Evolutionary conservation across 2,888 invertebrate genomes (phyloP).

Genomic region (Halictus ligatus): DNA sequence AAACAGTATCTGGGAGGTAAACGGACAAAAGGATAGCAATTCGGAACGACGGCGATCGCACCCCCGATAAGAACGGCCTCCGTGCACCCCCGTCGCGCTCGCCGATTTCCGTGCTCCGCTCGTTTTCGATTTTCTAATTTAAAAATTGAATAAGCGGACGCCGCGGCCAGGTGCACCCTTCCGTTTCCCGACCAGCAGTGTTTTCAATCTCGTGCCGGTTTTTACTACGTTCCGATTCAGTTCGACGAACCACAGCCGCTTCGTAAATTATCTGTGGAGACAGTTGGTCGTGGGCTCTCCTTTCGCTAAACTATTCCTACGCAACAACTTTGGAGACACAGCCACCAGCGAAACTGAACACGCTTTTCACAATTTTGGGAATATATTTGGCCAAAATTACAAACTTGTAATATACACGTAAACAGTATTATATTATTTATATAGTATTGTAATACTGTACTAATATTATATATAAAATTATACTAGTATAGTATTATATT

Average conservation of each 20-base stretch:
- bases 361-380: neutral
- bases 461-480: no score
- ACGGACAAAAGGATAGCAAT: constrained; percentile 42
- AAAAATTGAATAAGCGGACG: constrained; percentile 36
- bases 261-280: neutral
- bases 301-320: neutral
- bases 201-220: neutral
- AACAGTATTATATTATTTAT: no score
- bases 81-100: constrained; percentile 20
- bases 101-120: constrained; percentile 39
- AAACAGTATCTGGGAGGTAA: constrained; percentile 58
- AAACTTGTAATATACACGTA: no score
- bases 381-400: no score
- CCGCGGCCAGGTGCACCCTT: neutral
- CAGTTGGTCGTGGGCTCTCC: neutral
- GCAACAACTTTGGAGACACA: neutral
- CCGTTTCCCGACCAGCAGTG: neutral
- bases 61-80: constrained; percentile 41
- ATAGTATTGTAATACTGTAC: no score
- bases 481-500: no score
- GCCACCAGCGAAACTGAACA: neutral
- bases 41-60: constrained; percentile 32
- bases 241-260: neutral
- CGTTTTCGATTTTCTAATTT: constrained; percentile 38
- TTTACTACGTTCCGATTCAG: neutral